Conservation (phyloP, 2,113 vertebrate genomes). For the Nibea albiflora region DNA sequence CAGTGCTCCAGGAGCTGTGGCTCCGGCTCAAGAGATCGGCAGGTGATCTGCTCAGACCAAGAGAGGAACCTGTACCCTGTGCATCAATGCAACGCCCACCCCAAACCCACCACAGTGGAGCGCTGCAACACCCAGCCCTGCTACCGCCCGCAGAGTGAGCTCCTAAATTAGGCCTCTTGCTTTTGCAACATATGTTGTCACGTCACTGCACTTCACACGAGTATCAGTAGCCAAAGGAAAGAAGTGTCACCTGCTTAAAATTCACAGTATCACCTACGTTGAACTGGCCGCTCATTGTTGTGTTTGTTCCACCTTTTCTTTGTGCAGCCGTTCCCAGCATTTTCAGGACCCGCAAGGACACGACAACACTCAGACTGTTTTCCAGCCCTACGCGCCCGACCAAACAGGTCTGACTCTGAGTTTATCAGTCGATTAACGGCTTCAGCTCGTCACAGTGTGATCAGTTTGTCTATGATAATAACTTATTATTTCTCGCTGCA, state of each 20-base stretch:
- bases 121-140: slow-evolving; percentile 93
- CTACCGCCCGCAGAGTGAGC: slow-evolving; percentile 88
- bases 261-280: neutral
- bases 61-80: slow-evolving; percentile 85
- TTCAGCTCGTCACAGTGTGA: neutral
- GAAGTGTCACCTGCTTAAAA: too few relatives aligned
- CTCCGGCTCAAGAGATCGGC: slow-evolving; percentile 89
- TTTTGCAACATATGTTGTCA: neutral
- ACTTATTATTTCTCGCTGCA: too few relatives aligned
- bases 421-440: neutral
- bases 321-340: slow-evolving; percentile 89
- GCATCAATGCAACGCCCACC: slow-evolving; percentile 79
- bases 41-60: slow-evolving; percentile 89
- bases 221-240: neutral
- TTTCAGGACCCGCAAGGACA: slow-evolving; percentile 87
- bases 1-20: slow-evolving; percentile 94
- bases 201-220: too few relatives aligned
- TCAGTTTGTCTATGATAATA: neutral
- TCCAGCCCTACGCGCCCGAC: slow-evolving; percentile 77
- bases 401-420: slow-evolving; percentile 55
- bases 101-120: slow-evolving; percentile 86
- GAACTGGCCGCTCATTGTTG: neutral
- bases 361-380: slow-evolving; percentile 75
- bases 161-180: neutral
- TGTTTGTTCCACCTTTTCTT: neutral